phyloP scores from a whole-genome alignment of 2,113 vertebrate genomes.

The Entomyzon cyanotis region DNA sequence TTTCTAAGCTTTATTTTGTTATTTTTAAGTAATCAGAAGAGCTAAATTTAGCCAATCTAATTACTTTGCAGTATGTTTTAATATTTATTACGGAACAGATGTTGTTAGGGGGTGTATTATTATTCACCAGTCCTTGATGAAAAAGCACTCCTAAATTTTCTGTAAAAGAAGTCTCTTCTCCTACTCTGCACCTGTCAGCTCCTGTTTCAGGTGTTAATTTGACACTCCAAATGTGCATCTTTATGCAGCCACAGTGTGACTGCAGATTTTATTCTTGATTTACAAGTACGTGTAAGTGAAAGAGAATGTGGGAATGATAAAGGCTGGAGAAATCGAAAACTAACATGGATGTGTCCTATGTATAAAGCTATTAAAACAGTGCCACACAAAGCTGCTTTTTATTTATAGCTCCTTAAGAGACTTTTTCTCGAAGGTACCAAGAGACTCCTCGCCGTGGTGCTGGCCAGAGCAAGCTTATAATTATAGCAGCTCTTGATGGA shows the following conservation, averaged over 20 bases:
- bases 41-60: neutral
- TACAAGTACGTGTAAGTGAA: neutral
- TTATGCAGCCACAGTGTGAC: neutral
- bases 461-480: constrained; percentile 7
- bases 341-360: neutral
- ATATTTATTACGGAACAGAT: constrained; percentile 32
- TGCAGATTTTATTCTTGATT: neutral
- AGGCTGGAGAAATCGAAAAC: neutral
- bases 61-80: neutral
- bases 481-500: neutral
- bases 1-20: neutral
- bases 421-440: neutral
- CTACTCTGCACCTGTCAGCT: constrained; percentile 39
- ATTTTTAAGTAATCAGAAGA: neutral
- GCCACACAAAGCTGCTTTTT: neutral
- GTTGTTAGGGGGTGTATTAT: neutral
- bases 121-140: neutral
- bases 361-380: neutral
- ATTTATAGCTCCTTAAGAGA: constrained; percentile 40
- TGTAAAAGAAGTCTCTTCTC: neutral
- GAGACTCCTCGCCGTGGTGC: neutral
- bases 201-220: constrained; percentile 21
- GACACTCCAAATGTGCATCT: neutral
- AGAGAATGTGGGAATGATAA: neutral
- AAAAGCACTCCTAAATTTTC: neutral